Base-by-base conservation (phyloP, 2,888 invertebrate species). In the Nematopogon swammerdamellus region DNA sequence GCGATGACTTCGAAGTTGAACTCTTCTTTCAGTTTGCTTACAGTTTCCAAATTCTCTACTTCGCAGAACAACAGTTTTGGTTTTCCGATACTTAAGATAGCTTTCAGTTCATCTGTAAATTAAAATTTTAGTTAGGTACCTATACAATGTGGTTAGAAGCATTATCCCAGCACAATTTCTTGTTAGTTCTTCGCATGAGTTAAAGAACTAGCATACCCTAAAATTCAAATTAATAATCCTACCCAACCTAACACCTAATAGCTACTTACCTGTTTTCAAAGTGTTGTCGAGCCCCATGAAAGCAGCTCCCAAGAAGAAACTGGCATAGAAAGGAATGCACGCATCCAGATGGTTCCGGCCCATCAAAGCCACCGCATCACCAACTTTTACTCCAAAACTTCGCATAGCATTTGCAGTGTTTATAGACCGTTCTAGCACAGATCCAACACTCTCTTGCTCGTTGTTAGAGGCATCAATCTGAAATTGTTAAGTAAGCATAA, bases 281-380 rank as follows among this genome's bases (percentile, higher is more conserved):
- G 19, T 25, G 36, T 19, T 43, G 18, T 52, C 51, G 18, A 54
- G 18, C 18, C 50, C 49, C 17, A 52, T 49, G 14, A 52, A 42
- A 17, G 46, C 48, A 5, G 49, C 50, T 11, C 56, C 56, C 2
- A 52, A 30, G 14, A 51, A 56, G 20, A 55, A 14, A 11, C 51
- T 42, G 3, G 56, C 54, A 18, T 49, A 51, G 19, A 51, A 51
- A 19, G 56, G 52, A 17, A 56, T 51, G 8, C 45, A 18, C 1
- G 51, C 20, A 20, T 56, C 56, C 29, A 54, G 19, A 16, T 52
- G 53, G 51, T 56, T 57, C 54, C 1, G 48, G 29, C 14, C 59
- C 36, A 2, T 64, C 14, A 51, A 36, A 6, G 49, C 25, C 10
- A 54, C 47, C 14, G 49, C 49, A 30, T 54, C 54, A 2, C 52